Base-by-base conservation (phyloP, 1,140 invertebrate species). In the Pogonus chalceus region DNA sequence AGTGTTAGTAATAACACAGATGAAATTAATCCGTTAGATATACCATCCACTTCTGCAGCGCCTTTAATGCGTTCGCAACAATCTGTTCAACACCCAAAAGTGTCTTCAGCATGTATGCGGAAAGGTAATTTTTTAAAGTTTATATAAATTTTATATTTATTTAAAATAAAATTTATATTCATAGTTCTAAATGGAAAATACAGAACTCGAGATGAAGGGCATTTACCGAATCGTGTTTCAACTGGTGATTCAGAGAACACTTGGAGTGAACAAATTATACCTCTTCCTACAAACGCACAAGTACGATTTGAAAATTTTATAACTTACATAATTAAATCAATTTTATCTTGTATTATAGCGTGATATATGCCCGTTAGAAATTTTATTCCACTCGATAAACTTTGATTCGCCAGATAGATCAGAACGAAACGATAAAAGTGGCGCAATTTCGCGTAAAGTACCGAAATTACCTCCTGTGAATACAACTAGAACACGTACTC, bases 371-470 rank as follows among this genome's bases (percentile, higher is more conserved):
- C 37, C 37, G 18, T 18, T 43, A 23, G 49, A 56, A 50, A 23
- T 3, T 10, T 12, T 23, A 23, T 39, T 35, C 24, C 9, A 35
- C 20, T 52, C 23, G 16, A n/a, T 37, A 39, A 52, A 43, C 21
- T 22, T 52, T 14, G 26, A 52, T 20, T 47, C 7, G 20, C n/a
- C n/a, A 7, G 26, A 7, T 22, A 12, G 9, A 23, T 7, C 14
- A 2, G 14, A 31, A 3, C 3, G 2, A 16, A 52, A 9, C 14
- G 21, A 52, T 26, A 37, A 37, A 55, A 49, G 43, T 43, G 35
- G 54, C 24, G 23, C 54, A 4, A 51, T 52, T 16, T 16, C 20
- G n/a, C 22, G 49, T 16, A 50, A 50, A 50, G 23, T 1, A 50
- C 9, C 20, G 20, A 48, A 20, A 1, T 1, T 20, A 21, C 18